Percentiles rank a stretch among this genome's conserved stretches.
phyloP scores from a whole-genome alignment of 2,888 invertebrate species.

The Dendrolimus pini region DNA sequence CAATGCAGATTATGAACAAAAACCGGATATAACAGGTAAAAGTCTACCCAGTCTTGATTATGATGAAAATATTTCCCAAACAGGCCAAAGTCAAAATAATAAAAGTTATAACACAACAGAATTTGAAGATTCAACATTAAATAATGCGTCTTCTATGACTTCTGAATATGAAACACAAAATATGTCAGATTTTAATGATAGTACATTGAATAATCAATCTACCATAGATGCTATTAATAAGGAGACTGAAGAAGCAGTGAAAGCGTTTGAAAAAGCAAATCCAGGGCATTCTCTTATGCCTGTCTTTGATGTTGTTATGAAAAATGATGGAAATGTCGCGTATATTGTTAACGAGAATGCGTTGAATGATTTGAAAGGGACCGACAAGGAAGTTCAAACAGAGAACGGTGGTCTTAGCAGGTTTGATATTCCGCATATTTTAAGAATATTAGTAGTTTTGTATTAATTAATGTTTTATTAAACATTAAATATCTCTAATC shows the following conservation, averaged over 20 bases:
- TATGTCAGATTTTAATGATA: neutral
- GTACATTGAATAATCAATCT: neutral
- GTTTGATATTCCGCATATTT: neutral
- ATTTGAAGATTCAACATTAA: neutral
- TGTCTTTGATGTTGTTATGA: conserved; percentile 34
- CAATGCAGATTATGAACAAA: conserved; percentile 2
- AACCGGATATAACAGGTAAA: neutral
- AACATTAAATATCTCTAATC: too few species aligned
- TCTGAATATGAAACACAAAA: neutral
- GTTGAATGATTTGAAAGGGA: conserved; percentile 15
- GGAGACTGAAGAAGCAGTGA: conserved; percentile 17
- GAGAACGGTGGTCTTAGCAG: conserved; percentile 7
- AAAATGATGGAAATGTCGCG: conserved; percentile 33
- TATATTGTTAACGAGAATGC: conserved; percentile 25
- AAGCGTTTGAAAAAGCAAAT: conserved; percentile 16
- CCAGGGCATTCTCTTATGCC: conserved; percentile 25
- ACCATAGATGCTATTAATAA: neutral
- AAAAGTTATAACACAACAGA: neutral
- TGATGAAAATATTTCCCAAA: conserved; percentile 4
- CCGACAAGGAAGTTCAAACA: conserved; percentile 24
- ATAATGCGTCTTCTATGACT: neutral
- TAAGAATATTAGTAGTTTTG: too few species aligned
- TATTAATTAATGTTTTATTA: too few species aligned
- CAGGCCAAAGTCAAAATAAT: neutral
- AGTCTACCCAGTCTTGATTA: neutral